phyloP scores from a whole-genome alignment of 2,113 vertebrate species.

The Rousettus leschenaultii region DNA sequence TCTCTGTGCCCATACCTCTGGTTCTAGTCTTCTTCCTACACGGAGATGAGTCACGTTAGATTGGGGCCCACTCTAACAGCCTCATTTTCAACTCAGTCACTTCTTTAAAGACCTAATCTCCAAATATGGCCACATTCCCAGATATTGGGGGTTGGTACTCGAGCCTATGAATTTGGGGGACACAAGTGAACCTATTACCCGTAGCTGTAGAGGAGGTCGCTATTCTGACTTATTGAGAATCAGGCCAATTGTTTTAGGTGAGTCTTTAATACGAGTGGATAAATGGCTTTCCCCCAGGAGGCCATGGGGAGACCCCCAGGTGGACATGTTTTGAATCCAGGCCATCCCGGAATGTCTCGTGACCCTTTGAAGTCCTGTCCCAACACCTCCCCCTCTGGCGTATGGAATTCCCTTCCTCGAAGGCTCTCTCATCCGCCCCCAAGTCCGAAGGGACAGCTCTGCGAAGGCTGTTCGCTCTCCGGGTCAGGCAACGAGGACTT shows the following conservation, averaged over 20 bases:
- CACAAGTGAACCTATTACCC: background rate
- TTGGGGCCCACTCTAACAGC: too few species aligned
- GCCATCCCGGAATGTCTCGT: background rate
- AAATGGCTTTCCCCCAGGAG: background rate
- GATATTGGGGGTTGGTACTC: background rate
- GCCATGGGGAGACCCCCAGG: background rate
- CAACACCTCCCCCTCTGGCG: background rate
- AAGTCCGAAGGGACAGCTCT: background rate
- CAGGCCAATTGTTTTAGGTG: background rate
- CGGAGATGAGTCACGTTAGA: background rate
- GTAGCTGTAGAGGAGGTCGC: background rate
- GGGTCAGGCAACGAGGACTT: background rate
- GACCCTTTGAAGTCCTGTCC: background rate
- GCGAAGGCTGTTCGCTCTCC: background rate
- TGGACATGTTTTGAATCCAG: background rate
- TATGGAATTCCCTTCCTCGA: background rate
- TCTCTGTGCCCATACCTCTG: fast-evolving
- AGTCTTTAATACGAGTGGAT: background rate
- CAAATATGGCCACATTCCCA: background rate
- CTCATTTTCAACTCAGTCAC: background rate
- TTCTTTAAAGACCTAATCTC: background rate
- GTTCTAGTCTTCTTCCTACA: background rate
- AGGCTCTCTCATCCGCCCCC: background rate
- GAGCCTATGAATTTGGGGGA: background rate
- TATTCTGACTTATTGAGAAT: background rate